phyloP scores from a whole-genome alignment of 2,888 invertebrate species.

The Pristionchus mayeri region DNA sequence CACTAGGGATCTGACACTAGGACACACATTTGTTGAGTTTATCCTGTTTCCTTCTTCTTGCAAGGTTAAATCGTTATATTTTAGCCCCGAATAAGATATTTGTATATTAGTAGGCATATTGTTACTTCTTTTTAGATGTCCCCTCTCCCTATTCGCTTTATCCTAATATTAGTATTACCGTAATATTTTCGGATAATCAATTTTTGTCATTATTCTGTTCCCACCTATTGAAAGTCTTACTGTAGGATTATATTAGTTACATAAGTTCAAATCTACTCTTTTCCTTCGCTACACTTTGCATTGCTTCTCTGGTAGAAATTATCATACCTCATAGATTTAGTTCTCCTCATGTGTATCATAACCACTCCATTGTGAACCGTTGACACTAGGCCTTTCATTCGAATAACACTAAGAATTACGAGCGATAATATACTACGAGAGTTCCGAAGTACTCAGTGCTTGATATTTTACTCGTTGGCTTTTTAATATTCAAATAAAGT shows the following conservation, averaged over 20 bases:
- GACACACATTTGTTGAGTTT: slow-evolving; percentile 30
- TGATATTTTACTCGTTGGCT: slow-evolving; percentile 28
- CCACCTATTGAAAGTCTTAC: slow-evolving; percentile 21
- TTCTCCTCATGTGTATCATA: slow-evolving; percentile 5
- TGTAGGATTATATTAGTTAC: slow-evolving; percentile 39
- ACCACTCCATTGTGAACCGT: not conserved
- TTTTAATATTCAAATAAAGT: not conserved
- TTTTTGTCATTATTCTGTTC: not conserved
- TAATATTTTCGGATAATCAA: not conserved
- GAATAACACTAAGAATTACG: slow-evolving; percentile 47
- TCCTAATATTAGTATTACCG: slow-evolving; percentile 19
- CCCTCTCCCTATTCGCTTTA: slow-evolving; percentile 1
- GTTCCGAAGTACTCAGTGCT: slow-evolving; percentile 31
- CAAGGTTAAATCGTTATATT: not conserved
- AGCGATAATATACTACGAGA: slow-evolving; percentile 42
- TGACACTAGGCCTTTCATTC: slow-evolving; percentile 46
- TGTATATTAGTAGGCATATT: slow-evolving; percentile 1
- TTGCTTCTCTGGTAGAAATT: slow-evolving; percentile 3
- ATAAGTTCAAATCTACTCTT: not conserved
- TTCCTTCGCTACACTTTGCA: not conserved
- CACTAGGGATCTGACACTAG: slow-evolving; percentile 47
- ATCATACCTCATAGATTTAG: not conserved
- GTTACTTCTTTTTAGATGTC: not conserved
- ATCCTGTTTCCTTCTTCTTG: not conserved
- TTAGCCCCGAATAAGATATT: not conserved